Base-by-base conservation (phyloP, 2,113 vertebrate species). In the Apteryx mantelli region DNA sequence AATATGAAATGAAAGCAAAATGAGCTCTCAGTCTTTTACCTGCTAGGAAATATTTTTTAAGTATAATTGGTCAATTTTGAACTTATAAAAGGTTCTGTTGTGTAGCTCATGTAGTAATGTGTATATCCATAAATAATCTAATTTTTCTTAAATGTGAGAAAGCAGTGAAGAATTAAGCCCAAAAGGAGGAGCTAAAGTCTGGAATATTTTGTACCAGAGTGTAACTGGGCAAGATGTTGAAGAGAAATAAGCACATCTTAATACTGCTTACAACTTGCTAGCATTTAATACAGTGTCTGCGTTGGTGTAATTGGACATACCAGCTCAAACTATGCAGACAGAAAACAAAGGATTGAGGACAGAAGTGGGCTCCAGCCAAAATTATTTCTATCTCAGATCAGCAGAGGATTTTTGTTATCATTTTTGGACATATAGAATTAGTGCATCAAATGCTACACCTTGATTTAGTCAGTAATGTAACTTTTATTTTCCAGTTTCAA, bases 401-500 rank as follows among this genome's bases (percentile, higher is more conserved):
- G 48, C 11, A 46, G 53, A 94, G 71, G 89, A 74, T 60, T 95
- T 95, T 26, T 50, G 80, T 17, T 21, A 61, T 38, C 1, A 55
- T 75, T 94, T 96, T 79, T 94, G 75, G 50, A 83, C 34, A 26
- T 70, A 30, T 5, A 88, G 71, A 84, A 93, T 93, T 95, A 95
- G 66, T 17, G 34, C 87, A 88, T 91, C 91, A 87, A 94, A 93
- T 92, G 93, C 58, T 77, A 36, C 40, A 75, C 68, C 25, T 95
- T 85, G 55, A 28, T 77, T 91, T 12, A 2, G 65, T 97, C 94
- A 95, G 79, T 95, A 93, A 42, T 0, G 3, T 74, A 82, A 80
- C 89, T 95, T 89, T 97, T 97, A 88, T 97, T 95, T 93, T 64
- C 95, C 82, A 63, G 70, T 88, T 97, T 92, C 82, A 91, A 64